Evolutionary conservation across 2,113 vertebrate genomes (phyloP).

Genomic region (Anolis sagrei): DNA sequence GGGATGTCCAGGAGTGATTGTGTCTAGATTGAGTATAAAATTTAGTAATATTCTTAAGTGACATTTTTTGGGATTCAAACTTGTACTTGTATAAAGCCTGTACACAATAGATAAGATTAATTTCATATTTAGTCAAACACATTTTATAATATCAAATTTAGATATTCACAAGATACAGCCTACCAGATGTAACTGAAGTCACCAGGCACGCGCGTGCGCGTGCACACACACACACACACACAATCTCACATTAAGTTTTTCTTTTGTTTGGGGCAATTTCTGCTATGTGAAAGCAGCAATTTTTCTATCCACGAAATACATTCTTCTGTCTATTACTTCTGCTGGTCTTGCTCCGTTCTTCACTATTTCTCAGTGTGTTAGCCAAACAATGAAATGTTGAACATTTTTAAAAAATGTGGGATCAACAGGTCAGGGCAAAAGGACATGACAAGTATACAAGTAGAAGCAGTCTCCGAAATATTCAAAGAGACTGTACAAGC

Average conservation of each 20-base stretch:
- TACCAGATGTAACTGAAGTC: fast-evolving
- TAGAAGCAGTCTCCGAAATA: not conserved
- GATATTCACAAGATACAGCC: not conserved
- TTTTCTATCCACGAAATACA: slow-evolving; percentile 4
- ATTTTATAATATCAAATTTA: not conserved
- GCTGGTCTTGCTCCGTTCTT: not conserved
- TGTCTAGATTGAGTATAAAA: too few species aligned
- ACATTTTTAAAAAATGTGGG: not conserved
- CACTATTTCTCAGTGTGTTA: not conserved
- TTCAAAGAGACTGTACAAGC: not conserved
- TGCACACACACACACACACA: too few species aligned
- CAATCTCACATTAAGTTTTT: not conserved
- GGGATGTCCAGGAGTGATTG: too few species aligned
- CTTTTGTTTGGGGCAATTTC: not conserved
- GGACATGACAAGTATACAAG: not conserved
- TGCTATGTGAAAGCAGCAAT: not conserved
- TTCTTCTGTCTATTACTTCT: not conserved
- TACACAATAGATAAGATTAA: not conserved
- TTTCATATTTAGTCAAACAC: not conserved
- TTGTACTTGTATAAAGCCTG: not conserved
- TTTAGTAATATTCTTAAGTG: too few species aligned
- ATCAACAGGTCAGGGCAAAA: slow-evolving; percentile 19
- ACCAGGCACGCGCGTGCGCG: not conserved
- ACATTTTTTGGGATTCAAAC: not conserved
- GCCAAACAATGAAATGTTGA: not conserved